Conservation (phyloP, 2,888 invertebrate species). For the Ochropleura leucogaster region DNA sequence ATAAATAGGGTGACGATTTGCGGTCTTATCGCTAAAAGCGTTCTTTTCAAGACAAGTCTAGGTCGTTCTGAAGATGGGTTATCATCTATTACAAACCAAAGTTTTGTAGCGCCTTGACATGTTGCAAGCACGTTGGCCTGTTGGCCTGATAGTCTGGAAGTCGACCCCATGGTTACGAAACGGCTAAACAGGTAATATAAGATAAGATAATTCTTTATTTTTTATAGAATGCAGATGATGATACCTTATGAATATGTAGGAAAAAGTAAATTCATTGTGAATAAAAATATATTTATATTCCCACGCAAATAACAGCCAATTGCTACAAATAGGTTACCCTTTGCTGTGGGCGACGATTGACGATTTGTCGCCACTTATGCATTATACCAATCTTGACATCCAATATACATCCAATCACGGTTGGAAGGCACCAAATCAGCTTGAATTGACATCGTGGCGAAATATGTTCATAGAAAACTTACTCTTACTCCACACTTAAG, state of each 20-base stretch:
- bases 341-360: slow-evolving; percentile 47
- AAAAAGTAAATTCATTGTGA: not conserved
- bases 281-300: slow-evolving; percentile 46
- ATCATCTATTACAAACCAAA: too few species aligned
- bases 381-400: slow-evolving; percentile 52
- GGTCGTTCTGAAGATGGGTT: too few species aligned
- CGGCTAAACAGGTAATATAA: too few species aligned
- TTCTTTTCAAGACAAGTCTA: too few species aligned
- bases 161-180: too few species aligned
- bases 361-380: slow-evolving; percentile 64
- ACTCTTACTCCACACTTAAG: not conserved
- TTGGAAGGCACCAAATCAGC: slow-evolving; percentile 11
- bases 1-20: too few species aligned
- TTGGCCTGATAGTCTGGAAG: too few species aligned
- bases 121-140: too few species aligned
- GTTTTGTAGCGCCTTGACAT: too few species aligned
- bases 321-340: slow-evolving; percentile 48
- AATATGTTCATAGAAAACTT: not conserved
- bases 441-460: slow-evolving; percentile 14
- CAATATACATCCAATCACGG: slow-evolving; percentile 46
- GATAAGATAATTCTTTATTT: too few species aligned
- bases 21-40: too few species aligned
- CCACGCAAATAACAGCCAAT: slow-evolving; percentile 57
- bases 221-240: too few species aligned
- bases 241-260: not conserved